phyloP scores from a whole-genome alignment of 2,888 invertebrate species.

The Halocaridina rubra region DNA sequence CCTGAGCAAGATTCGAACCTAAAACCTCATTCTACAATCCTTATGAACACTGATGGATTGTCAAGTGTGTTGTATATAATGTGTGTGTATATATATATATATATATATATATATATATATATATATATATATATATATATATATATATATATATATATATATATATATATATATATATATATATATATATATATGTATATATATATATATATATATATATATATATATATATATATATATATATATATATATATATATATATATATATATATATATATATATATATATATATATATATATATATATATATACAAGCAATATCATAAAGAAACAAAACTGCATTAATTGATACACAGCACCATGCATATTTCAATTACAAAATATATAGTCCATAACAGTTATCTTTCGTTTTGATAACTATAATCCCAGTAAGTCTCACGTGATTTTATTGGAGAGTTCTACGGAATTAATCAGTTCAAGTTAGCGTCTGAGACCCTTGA shows the following conservation, averaged over 20 bases:
- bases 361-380: too few relatives aligned
- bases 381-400: too few relatives aligned
- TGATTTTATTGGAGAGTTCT: too few relatives aligned
- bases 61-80: too few relatives aligned
- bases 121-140: background rate
- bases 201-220: background rate
- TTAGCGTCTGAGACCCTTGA: too few relatives aligned
- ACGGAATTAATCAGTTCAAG: too few relatives aligned
- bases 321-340: background rate
- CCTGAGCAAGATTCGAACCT: too few relatives aligned
- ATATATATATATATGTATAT: background rate
- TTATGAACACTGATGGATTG: too few relatives aligned
- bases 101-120: slow-evolving; percentile 1
- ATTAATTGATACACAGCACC: too few relatives aligned
- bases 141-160: background rate
- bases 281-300: background rate
- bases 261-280: background rate
- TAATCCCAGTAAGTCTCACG: too few relatives aligned
- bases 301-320: background rate
- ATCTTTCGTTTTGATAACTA: too few relatives aligned
- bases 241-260: background rate
- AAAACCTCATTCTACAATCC: too few relatives aligned
- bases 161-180: background rate
- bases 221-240: background rate
- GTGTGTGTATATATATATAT: background rate